A percentile compares a stretch with the other conserved stretches of the same genome.
These are phyloP conservation scores for Leptoteleia sp. DNA, from an alignment of 1,140 invertebrate species.

Conservation along the genomic window DNA sequence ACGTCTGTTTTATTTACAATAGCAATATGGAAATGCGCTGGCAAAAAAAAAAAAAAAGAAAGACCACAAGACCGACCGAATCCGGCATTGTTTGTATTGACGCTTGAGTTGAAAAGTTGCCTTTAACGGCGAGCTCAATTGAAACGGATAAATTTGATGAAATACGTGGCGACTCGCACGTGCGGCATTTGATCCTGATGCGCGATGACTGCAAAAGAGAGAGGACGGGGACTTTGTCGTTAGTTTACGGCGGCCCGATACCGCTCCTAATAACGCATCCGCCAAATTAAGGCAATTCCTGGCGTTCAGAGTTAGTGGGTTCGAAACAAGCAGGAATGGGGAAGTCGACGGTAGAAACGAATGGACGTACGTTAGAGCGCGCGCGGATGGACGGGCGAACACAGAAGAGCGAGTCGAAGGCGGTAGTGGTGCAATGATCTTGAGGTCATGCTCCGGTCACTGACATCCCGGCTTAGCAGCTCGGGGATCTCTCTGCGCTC, in stretches of 20 bases:
- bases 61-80: too few relatives aligned
- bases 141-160: too few relatives aligned
- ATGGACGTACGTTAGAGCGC: conserved; percentile 49
- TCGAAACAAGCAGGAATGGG: conserved; percentile 51
- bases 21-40: too few relatives aligned
- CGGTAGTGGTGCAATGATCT: conserved; percentile 75
- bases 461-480: conserved; percentile 70
- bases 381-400: conserved; percentile 54
- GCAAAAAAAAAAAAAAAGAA: too few relatives aligned
- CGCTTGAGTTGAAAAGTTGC: too few relatives aligned
- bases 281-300: conserved; percentile 43
- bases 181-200: too few relatives aligned
- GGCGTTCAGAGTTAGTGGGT: conserved; percentile 23
- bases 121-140: too few relatives aligned
- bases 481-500: conserved; percentile 54
- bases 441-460: conserved; percentile 78
- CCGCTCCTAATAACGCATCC: conserved; percentile 40
- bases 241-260: conserved; percentile 36
- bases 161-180: too few relatives aligned
- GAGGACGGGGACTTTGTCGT: neutral
- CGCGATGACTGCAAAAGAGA: neutral
- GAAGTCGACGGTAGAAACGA: conserved; percentile 58
- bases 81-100: too few relatives aligned
- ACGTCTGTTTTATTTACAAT: too few relatives aligned
- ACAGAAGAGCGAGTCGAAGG: conserved; percentile 66